phyloP scores from a whole-genome alignment of 2,113 vertebrate species.

The Pangasianodon hypophthalmus region DNA sequence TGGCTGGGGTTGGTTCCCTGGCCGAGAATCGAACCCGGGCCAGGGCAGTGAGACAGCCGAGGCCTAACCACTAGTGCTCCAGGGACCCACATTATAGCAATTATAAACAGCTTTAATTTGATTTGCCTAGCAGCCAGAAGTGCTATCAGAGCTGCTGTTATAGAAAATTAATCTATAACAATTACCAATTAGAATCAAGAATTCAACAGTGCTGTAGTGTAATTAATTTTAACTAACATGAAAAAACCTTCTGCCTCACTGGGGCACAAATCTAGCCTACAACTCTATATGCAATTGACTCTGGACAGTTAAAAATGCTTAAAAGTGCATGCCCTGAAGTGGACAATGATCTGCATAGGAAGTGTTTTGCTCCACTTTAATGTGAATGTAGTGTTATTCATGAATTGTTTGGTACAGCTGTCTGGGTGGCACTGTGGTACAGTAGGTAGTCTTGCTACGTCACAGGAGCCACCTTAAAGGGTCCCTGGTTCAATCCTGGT shows the following conservation, averaged over 20 bases:
- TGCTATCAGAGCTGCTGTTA: not conserved
- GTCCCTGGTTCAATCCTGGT: not conserved
- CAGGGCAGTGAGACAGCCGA: too few species aligned
- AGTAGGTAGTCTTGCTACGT: not conserved
- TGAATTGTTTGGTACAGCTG: too few species aligned
- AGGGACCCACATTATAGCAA: not conserved
- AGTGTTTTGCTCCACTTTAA: not conserved
- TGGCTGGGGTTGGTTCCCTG: too few species aligned
- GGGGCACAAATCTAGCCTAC: not conserved
- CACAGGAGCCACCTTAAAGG: not conserved
- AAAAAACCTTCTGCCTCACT: not conserved
- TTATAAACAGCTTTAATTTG: not conserved
- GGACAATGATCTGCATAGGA: not conserved
- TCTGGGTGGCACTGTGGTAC: not conserved
- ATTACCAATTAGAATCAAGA: not conserved
- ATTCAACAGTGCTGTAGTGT: not conserved
- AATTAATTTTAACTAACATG: not conserved
- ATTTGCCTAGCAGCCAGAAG: not conserved
- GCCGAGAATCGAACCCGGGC: too few species aligned
- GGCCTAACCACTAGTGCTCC: too few species aligned
- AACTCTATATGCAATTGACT: not conserved
- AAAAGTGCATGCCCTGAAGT: not conserved
- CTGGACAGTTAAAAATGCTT: not conserved
- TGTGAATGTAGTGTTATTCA: too few species aligned
- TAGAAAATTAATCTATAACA: not conserved